phyloP scores from a whole-genome alignment of 2,888 invertebrate species.

The Lysandra coridon region DNA sequence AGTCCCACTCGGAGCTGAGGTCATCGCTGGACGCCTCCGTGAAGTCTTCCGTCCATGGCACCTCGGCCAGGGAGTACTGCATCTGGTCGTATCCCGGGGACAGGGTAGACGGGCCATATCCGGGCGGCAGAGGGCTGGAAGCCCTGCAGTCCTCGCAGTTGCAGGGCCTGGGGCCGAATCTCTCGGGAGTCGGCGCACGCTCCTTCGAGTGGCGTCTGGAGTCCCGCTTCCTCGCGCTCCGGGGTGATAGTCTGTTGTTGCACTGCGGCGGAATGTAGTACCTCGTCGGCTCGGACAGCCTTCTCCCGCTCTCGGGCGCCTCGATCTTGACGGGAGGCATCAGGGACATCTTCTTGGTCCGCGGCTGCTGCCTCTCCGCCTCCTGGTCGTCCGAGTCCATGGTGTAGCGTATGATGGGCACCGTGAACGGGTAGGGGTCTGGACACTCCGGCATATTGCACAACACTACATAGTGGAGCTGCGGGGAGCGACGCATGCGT shows the following conservation, averaged over 20 bases:
- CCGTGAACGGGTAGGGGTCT: conserved; percentile 68
- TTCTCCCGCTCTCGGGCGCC: conserved; percentile 65
- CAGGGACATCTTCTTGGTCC: conserved; percentile 70
- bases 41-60: conserved; percentile 88
- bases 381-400: conserved; percentile 69
- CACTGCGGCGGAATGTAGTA: conserved; percentile 75
- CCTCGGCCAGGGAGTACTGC: conserved; percentile 87
- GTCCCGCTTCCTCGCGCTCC: conserved; percentile 70
- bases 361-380: conserved; percentile 59
- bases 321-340: conserved; percentile 73
- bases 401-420: conserved; percentile 73
- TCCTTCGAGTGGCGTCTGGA: conserved; percentile 62
- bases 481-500: conserved; percentile 7
- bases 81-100: conserved; percentile 89
- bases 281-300: conserved; percentile 67
- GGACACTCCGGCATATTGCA: conserved; percentile 75
- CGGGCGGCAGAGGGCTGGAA: conserved; percentile 75
- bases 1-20: conserved; percentile 95
- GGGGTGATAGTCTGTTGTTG: conserved; percentile 69
- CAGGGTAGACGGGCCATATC: conserved; percentile 69
- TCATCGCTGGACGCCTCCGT: conserved; percentile 95
- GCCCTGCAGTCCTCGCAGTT: conserved; percentile 75
- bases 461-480: conserved; percentile 46
- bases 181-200: conserved; percentile 57
- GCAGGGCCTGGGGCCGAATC: conserved; percentile 66